Conservation (phyloP, 2,888 invertebrate species). For the Agonopterix alstromeriana region DNA sequence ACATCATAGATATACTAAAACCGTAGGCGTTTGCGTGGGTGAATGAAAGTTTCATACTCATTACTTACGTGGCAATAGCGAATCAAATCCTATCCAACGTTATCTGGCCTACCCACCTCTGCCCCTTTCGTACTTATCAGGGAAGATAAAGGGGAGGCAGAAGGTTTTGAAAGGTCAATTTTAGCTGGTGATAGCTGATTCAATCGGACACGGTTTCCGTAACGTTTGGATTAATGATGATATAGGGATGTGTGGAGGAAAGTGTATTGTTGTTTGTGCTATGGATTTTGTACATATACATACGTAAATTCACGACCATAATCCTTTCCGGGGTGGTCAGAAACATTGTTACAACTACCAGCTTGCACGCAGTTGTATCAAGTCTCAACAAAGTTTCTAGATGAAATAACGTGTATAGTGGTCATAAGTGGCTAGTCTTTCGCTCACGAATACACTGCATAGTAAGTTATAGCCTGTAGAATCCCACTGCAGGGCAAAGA, state of each 20-base stretch:
- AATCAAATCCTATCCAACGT: constrained; percentile 41
- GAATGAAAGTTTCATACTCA: constrained; percentile 62
- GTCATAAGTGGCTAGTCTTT: too few species aligned
- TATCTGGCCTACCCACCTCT: constrained; percentile 20
- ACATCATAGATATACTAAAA: constrained; percentile 35
- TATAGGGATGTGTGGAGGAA: constrained; percentile 38
- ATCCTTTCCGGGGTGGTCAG: too few species aligned
- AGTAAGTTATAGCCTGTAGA: too few species aligned
- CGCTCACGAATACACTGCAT: too few species aligned
- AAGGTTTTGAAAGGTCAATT: constrained; percentile 19
- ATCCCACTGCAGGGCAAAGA: too few species aligned
- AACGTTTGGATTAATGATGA: constrained; percentile 56
- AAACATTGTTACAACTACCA: too few species aligned
- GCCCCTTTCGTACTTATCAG: constrained; percentile 7
- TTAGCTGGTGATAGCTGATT: constrained; percentile 40
- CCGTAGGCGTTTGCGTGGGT: constrained; percentile 66
- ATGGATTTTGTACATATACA: too few species aligned
- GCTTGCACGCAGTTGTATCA: too few species aligned
- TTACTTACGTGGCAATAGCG: constrained; percentile 51
- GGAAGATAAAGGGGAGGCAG: neutral
- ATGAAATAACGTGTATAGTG: too few species aligned
- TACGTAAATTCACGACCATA: too few species aligned
- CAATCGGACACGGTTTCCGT: constrained; percentile 53
- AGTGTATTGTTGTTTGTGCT: constrained; percentile 15
- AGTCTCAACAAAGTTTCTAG: too few species aligned